A percentile compares a stretch with the other conserved stretches of the same genome.
These are phyloP conservation scores for Podilymbus podiceps DNA, from an alignment of 2,113 vertebrate genomes.

Conservation along the genomic window DNA sequence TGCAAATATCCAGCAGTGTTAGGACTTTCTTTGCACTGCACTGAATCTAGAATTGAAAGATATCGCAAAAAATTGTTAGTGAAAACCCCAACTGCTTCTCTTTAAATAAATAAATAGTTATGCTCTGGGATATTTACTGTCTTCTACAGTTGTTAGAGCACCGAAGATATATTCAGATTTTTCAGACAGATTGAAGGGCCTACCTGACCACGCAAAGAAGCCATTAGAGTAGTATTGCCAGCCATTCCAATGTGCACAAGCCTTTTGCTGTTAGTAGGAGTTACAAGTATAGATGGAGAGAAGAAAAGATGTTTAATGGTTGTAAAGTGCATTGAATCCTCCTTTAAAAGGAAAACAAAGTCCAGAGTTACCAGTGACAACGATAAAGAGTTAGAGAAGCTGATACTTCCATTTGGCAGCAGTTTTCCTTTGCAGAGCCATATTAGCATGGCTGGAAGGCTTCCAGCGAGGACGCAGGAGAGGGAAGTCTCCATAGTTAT, in stretches of 20 bases:
- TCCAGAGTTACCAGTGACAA: neutral
- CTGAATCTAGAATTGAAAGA: neutral
- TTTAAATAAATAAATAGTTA: neutral
- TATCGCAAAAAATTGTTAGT: neutral
- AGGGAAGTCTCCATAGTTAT: neutral
- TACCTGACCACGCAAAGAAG: neutral
- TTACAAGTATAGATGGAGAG: constrained; percentile 7
- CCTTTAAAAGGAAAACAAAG: constrained; percentile 43
- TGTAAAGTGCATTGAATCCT: constrained; percentile 44
- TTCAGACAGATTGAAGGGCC: neutral
- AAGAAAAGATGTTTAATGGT: constrained; percentile 44
- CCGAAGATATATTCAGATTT: neutral
- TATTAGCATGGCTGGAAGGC: constrained; percentile 15
- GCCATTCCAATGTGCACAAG: neutral
- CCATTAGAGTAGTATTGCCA: neutral
- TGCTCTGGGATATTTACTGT: neutral
- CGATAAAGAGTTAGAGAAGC: constrained; percentile 24
- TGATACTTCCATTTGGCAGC: constrained; percentile 32
- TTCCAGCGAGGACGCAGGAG: neutral
- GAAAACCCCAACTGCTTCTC: neutral
- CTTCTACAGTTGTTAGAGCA: neutral
- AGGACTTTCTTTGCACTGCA: neutral
- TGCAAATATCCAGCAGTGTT: neutral
- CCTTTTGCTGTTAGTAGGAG: constrained; percentile 4
- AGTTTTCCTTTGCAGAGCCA: neutral